Base-by-base conservation (phyloP, 2,113 vertebrate species). In the Paraplagusia blochii region DNA sequence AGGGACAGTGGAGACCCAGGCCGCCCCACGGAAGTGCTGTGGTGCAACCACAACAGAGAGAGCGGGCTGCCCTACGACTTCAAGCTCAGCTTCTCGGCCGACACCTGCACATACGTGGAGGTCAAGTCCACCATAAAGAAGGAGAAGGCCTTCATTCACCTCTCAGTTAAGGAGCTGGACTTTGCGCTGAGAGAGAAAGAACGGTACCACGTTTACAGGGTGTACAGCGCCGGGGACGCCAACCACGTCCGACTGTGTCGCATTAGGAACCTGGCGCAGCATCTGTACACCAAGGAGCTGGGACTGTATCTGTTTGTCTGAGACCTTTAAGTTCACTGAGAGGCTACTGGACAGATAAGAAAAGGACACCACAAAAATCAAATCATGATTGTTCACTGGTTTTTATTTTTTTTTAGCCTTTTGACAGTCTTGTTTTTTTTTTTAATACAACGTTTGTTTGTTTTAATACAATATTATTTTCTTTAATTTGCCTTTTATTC, bases 51-150 rank as follows among this genome's bases (percentile, higher is more conserved):
- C 61, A 65, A 54, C 2, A 88, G 88, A 0, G 90, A 92, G 72
- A 91, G 85, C 0, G 91, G 90, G 13, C 84, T 81, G 49, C 90
- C 90, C 0, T 91, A 85, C 43, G 91, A 92, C 71, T 92, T 92
- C 50, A 87, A 66, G 44, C 81, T 92, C 13, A 78, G 63, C 7
- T 90, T 90, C 1, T 16, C 36, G 0, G 10, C 13, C 1, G 17
- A 9, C 1, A 51, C 33, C 1, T 42, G 0, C 48, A 80, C 90
- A 47, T 92, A 81, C 9, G 88, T 92, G 57, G 91, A 92, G 51
- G 91, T 92, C 46, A 92, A 92, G 81, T 80, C 90, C 0, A 92
- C 91, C 0, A 44, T 87, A 13, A 90, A 85, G 73, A 76, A 63
- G 1, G 90, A 92, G 19, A 85, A 68, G 68, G 72, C 89, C 1